Evolutionary conservation across 64 coral and sea anemone species (phyloP), one percentile per base, ranked within the genome.

Genomic region (Montipora capricornis): DNA sequence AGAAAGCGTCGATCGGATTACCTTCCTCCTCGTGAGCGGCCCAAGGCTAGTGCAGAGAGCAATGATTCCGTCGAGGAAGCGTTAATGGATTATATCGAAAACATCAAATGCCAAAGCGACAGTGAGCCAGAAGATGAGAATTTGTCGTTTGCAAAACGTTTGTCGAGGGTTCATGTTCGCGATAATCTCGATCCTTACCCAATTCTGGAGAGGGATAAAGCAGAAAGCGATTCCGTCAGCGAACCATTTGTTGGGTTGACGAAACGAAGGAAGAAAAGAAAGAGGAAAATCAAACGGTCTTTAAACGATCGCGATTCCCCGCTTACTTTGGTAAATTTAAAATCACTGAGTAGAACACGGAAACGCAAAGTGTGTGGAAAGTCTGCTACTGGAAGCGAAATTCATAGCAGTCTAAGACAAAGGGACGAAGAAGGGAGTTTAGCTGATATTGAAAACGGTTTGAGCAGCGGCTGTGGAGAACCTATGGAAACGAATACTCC

Each of bases 41-140:
- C 89, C 8, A 95, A 94, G 62, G 70, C 82, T 45, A 95, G 93
- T 71, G 93, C 91, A 75, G 96, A 95, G 79, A 98, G 93, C 55
- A 98, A 98, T 78, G 96, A 98, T 92, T 98, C 96, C 4, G 90
- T 98, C 14, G 96, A 98, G 77, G 96, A 98, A 76, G 96, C 96
- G 9, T 68, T 98, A 17, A 98, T 95, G 52, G 96, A 98, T 75
- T 98, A 98, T 51, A 94, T 98, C 50, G 96, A 95, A 92, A 98
- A 98, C 47, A 98, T 98, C 16, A 98, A 95, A 93, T 92, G 88
- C 76, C 96, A 98, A 55, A 98, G 96, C 67, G 96, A 98, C 82
- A 92, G 93, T 8, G 96, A 96, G 55, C 87, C 93, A 19, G 95
- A 98, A 15, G 67, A 91, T 79, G 73, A 89, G 55, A 75, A 64